Base-by-base conservation (phyloP, 37 sponge, comb jelly and placozoan species). In the Ianthella basta region DNA sequence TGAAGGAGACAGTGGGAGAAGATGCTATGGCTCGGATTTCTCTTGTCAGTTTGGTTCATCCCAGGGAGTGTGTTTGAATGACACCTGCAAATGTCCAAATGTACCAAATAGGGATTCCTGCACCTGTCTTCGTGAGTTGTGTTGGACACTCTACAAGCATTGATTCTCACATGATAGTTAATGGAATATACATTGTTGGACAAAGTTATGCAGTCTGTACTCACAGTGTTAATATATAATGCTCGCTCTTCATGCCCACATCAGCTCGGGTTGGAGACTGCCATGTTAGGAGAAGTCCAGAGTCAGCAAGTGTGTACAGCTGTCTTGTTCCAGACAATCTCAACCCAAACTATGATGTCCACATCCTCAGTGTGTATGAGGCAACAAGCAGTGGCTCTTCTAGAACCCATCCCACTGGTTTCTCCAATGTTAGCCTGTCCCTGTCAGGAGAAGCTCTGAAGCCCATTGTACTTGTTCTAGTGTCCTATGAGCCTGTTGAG, bases 281-380 rank as follows among this genome's bases (percentile, higher is more conserved):
- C 8, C 50, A 44, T 8, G 8, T 44, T 44, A 8, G 8, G 50
- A 3, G 8, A 44, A 44, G 8, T 44, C 8, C 50, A 44, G 50
- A 8, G 6, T 44, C 50, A 44, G 6, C 50, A 8, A 44, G 8
- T 44, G 50, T 44, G 1, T 80, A 80, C 80, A 80, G 80, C 60
- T 80, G 80, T 80, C 19, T 80, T 20, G 80, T 59, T 44, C 18
- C 35, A 57, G 60, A 80, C 18, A 80, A 80, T 56, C 55, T 55
- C 18, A 34, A 80, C 8, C 50, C 50, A 44, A 44, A 44, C 60
- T 80, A 80, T 55, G 80, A 80, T 35, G 80, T 80, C 14, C 80
- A 80, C 6, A 56, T 80, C 34, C 50, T 80, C 8, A 56, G 34
- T 27, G 55, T 55, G 34, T 80, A 80, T 80, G 80, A 80, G 80